Percentiles rank a stretch among this genome's conserved stretches.
phyloP scores from a whole-genome alignment of 1,140 invertebrate genomes.

The Hetaerina americana region DNA sequence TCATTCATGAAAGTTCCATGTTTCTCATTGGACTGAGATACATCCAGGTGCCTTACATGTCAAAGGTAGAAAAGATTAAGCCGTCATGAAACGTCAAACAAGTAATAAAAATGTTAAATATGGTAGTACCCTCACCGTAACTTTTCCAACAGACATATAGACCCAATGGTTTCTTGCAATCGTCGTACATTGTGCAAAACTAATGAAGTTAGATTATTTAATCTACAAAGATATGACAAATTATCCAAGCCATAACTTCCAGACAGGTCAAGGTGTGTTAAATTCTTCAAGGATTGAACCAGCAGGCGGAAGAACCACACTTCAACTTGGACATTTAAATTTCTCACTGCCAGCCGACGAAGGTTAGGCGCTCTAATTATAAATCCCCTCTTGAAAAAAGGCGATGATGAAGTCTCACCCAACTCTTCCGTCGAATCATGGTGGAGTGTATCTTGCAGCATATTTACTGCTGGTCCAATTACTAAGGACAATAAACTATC shows the following conservation, averaged over 20 bases:
- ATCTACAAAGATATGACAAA: slow-evolving; percentile 38
- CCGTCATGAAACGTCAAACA: background rate
- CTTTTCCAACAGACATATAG: slow-evolving; percentile 41
- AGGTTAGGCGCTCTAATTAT: slow-evolving; percentile 52
- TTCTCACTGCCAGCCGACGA: slow-evolving; percentile 42
- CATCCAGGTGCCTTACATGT: slow-evolving; percentile 59
- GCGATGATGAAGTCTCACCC: slow-evolving; percentile 20
- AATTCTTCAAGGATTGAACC: slow-evolving; percentile 39
- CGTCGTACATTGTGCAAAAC: slow-evolving; percentile 58
- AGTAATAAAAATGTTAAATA: background rate
- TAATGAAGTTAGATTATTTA: slow-evolving; percentile 53
- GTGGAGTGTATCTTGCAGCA: slow-evolving; percentile 14
- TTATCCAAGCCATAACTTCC: slow-evolving; percentile 46
- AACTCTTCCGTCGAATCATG: slow-evolving; percentile 1
- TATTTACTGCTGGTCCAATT: slow-evolving; percentile 22
- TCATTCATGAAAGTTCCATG: slow-evolving; percentile 48
- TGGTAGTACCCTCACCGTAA: slow-evolving; percentile 32
- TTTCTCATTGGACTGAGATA: slow-evolving; percentile 56
- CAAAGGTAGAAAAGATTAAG: slow-evolving; percentile 7
- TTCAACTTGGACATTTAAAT: background rate
- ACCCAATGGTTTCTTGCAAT: slow-evolving; percentile 34
- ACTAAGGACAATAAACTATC: slow-evolving; percentile 26
- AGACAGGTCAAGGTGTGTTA: slow-evolving; percentile 68
- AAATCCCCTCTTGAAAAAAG: slow-evolving; percentile 32
- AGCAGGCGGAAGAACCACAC: slow-evolving; percentile 26